A percentile compares a stretch with the other conserved stretches of the same genome.
Evolutionary conservation across 2,113 vertebrate genomes (phyloP).

Genomic region (Chaetorhynchus papuensis): DNA sequence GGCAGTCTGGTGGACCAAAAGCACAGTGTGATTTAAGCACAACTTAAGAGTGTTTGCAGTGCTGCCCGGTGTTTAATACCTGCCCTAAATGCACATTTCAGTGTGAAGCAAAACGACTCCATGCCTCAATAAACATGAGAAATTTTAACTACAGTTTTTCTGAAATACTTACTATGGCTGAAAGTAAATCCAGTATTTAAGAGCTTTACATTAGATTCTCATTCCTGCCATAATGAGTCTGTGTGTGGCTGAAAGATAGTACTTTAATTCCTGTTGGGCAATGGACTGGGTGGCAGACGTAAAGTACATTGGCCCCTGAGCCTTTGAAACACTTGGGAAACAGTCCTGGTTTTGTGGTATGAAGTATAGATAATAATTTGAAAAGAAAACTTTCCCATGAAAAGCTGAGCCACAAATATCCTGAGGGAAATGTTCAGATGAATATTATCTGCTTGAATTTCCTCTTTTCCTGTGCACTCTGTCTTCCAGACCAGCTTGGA

Average conservation of each 20-base stretch:
- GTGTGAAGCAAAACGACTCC: not conserved
- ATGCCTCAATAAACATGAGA: not conserved
- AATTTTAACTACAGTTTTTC: not conserved
- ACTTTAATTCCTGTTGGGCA: not conserved
- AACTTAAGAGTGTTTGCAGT: not conserved
- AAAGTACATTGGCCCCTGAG: not conserved
- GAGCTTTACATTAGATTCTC: not conserved
- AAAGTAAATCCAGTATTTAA: not conserved
- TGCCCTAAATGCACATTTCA: not conserved
- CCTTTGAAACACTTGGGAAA: not conserved
- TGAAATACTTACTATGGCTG: not conserved
- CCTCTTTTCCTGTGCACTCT: not conserved
- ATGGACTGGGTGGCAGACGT: not conserved
- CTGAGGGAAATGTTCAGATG: constrained; percentile 19
- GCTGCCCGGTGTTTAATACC: not conserved
- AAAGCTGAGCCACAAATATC: constrained; percentile 1
- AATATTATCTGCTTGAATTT: constrained; percentile 32
- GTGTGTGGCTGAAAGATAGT: not conserved
- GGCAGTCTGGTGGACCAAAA: not conserved
- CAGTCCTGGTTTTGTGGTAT: not conserved
- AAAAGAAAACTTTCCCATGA: constrained; percentile 44
- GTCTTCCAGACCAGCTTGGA: not conserved
- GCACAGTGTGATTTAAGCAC: not conserved
- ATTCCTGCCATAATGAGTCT: not conserved
- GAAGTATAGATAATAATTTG: not conserved